Conservation (phyloP, 2,888 invertebrate genomes). For the Spicauda simplicius region DNA sequence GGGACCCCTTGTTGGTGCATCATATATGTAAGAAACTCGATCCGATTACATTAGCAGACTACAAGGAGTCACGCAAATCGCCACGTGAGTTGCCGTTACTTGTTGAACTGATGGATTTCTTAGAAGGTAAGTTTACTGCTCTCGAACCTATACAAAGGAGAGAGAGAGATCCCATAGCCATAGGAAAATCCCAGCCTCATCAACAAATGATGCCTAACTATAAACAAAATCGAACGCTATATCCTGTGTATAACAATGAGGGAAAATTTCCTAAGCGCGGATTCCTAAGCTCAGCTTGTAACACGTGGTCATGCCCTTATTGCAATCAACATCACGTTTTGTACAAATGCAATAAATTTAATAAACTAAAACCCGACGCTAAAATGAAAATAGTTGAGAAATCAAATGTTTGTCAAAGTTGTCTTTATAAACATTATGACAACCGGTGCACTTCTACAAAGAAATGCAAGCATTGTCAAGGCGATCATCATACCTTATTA, state of each 20-base stretch:
- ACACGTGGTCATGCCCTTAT: not conserved
- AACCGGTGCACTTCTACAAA: too few relatives aligned
- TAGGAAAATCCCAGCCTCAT: too few relatives aligned
- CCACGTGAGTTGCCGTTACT: constrained; percentile 6
- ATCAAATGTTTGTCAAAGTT: not conserved
- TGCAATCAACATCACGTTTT: not conserved
- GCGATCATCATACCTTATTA: too few relatives aligned
- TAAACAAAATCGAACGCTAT: too few relatives aligned
- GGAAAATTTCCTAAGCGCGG: not conserved
- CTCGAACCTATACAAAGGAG: constrained; percentile 3
- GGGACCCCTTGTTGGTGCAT: constrained; percentile 10
- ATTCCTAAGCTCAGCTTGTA: not conserved
- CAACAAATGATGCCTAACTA: too few relatives aligned
- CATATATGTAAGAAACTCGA: constrained; percentile 5
- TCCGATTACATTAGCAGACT: not conserved
- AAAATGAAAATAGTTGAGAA: not conserved
- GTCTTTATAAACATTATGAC: too few relatives aligned
- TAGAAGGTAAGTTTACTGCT: constrained; percentile 8
- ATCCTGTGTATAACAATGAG: too few relatives aligned
- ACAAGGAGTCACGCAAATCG: not conserved
- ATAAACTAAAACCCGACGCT: not conserved
- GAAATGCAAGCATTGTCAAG: too few relatives aligned
- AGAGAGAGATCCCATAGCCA: too few relatives aligned
- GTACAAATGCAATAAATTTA: not conserved
- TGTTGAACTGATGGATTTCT: not conserved